Evolutionary conservation across 2,113 vertebrate genomes (phyloP), one percentile per base, ranked within the genome.

Genomic region (Pachyramphus minor): DNA sequence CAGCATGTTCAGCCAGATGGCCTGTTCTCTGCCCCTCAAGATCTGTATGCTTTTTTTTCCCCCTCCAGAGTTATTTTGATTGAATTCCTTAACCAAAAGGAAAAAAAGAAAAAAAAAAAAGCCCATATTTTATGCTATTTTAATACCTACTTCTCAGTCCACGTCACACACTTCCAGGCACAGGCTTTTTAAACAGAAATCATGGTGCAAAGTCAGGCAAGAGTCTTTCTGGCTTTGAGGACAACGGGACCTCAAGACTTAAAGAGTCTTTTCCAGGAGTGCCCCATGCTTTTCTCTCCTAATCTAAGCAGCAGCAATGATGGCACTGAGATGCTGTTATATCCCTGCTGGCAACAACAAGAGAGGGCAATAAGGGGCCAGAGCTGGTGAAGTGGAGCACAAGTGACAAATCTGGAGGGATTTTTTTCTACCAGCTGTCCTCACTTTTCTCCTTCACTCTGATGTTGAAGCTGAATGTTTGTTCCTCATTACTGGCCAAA

Each of bases 1-100:
- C 47, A 4, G 90, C 75, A 37, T 89, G 93, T 92, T 95, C 89
- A 83, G 78, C 95, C 96, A 97, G 96, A 97, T 95, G 93, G 96
- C 93, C 89, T 83, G 1, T 49, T 90, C 92, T 39, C 53, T 84
- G 69, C 77, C 91, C 80, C 67, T 93, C 91, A 96, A 89, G 73
- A 91, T 73, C 53, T 73, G 53, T 69, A 58, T 49, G 76, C 24
- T 62, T 96, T 90, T 90, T 90, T 45, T 45, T 15, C n/a, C 71
- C 41, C 55, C 37, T 74, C 67, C 71, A 81, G 60, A 79, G 58
- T 66, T 96, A 83, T 95, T 94, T 94, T 90, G 69, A 88, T 84
- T 92, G 23, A 91, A 94, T 84, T 92, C 55, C 50, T 80, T 78
- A 63, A 62, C 18, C 9, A 15, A 60, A 73, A 33, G 37, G 73